Evolutionary conservation across 2,797 vertebrate genomes (phyloP), one percentile per base, ranked within the genome.

Genomic region (Amblyopsis hoosieri): DNA sequence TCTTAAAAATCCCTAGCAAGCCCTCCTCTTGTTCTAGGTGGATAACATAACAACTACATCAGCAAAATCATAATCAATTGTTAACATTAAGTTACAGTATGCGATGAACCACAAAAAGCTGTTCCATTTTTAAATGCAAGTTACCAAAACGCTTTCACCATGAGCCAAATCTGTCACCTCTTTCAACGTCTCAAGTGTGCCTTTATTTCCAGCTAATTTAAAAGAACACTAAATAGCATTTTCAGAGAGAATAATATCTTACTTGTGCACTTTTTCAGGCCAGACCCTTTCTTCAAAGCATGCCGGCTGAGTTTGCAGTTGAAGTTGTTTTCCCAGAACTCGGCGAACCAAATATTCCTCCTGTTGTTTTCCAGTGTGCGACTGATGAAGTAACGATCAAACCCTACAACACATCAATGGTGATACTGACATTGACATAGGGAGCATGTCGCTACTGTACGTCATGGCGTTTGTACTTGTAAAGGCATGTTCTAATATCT

Each of bases 241-340:
- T 59, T 59, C 52, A 80, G 58, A 74, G 56, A 70, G 64, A 54
- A 81, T 19, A 79, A 54, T 64, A 37, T 90, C 97, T 96, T 95
- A 99, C 97, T 98, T 89, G 97, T 99, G 93, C 97, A 99, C 81
- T 99, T 99, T 84, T 96, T 99, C 83, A 96, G 88, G 54, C 94
- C 94, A 31, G 96, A 96, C 66, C 96, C 97, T 87, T 95, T 97
- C 89, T 95, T 97, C 85, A 97, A 92, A 0, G 96, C 96, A 0
- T 98, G 96, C 12, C 97, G 94, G 88, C 95, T 98, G 82, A 99
- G 93, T 85, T 97, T 99, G 94, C 97, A 99, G 79, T 92, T 96
- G 91, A 99, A 99, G 81, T 99, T 99, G 69, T 98, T 97, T 84
- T 99, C 97, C 97, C 97, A 99, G 79, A 99, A 99, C 86, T 99